Percentiles rank a stretch among this genome's conserved stretches.
phyloP scores from a whole-genome alignment of 2,113 vertebrate genomes.

The Phasianus colchicus region DNA sequence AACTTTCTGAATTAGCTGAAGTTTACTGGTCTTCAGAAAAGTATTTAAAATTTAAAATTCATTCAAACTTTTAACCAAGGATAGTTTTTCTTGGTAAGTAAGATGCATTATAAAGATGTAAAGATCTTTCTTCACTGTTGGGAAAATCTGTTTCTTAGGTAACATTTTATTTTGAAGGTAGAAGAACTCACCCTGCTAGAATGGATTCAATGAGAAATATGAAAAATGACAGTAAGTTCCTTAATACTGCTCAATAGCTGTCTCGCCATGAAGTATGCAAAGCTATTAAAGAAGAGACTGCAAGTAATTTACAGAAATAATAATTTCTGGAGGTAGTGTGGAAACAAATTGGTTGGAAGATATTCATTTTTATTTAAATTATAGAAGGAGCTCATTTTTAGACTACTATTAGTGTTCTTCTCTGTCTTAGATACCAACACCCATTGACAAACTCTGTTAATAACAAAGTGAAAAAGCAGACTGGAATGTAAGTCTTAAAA shows the following conservation, averaged over 20 bases:
- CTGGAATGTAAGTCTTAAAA: not conserved
- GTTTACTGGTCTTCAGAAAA: not conserved
- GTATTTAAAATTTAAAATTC: not conserved
- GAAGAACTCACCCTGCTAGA: not conserved
- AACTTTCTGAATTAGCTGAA: not conserved
- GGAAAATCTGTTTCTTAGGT: not conserved
- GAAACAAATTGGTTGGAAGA: not conserved
- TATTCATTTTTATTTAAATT: not conserved
- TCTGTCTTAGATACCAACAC: not conserved
- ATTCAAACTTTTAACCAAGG: not conserved
- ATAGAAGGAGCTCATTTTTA: not conserved
- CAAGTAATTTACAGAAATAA: slow-evolving; percentile 4
- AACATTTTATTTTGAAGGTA: not conserved
- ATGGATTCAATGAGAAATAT: not conserved
- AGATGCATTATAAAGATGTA: not conserved
- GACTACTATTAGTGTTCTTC: not conserved
- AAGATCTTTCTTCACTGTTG: not conserved
- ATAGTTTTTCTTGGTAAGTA: not conserved
- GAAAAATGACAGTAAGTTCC: not conserved
- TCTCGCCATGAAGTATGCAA: not conserved
- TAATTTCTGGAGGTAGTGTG: not conserved
- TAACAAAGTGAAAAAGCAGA: not conserved
- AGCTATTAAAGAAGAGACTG: not conserved
- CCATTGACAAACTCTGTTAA: not conserved
- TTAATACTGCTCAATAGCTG: not conserved